Percentiles rank a stretch among this genome's conserved stretches.
Conservation (phyloP, 2,113 vertebrate species). For the Baryphthengus martii region DNA sequence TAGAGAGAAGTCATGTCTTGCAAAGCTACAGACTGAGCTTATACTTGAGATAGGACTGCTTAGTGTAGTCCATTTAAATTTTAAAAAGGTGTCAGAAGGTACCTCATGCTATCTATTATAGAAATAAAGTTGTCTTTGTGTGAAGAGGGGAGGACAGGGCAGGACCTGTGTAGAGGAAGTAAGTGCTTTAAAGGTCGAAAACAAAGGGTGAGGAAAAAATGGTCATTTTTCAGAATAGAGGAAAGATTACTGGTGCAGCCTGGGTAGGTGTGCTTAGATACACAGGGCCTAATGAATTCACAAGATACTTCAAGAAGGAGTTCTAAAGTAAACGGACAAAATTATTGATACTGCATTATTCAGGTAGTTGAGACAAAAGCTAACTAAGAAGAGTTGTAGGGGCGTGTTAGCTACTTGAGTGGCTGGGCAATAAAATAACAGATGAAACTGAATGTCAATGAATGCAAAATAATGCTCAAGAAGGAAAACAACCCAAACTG, state of each 20-base stretch:
- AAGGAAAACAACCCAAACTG: not conserved
- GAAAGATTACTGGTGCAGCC: not conserved
- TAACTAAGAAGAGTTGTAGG: not conserved
- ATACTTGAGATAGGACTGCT: not conserved
- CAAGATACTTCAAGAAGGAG: not conserved
- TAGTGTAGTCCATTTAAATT: not conserved
- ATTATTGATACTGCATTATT: not conserved
- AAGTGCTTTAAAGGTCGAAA: not conserved
- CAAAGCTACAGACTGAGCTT: not conserved
- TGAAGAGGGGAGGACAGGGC: not conserved
- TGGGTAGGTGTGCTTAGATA: not conserved
- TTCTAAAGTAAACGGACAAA: not conserved
- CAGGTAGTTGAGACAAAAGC: not conserved
- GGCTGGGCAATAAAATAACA: not conserved
- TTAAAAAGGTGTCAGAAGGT: not conserved
- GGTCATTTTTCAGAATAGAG: not conserved
- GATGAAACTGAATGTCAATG: constrained; percentile 4
- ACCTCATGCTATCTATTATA: not conserved
- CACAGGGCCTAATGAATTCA: not conserved
- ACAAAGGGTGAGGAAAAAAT: not conserved
- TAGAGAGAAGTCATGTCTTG: not conserved
- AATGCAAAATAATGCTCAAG: not conserved
- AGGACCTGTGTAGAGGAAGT: not conserved
- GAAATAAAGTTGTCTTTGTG: not conserved
- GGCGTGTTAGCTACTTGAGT: not conserved